These are phyloP conservation scores for Canis aureus DNA, from an alignment of 2,113 vertebrate species.

Conservation along the genomic window DNA sequence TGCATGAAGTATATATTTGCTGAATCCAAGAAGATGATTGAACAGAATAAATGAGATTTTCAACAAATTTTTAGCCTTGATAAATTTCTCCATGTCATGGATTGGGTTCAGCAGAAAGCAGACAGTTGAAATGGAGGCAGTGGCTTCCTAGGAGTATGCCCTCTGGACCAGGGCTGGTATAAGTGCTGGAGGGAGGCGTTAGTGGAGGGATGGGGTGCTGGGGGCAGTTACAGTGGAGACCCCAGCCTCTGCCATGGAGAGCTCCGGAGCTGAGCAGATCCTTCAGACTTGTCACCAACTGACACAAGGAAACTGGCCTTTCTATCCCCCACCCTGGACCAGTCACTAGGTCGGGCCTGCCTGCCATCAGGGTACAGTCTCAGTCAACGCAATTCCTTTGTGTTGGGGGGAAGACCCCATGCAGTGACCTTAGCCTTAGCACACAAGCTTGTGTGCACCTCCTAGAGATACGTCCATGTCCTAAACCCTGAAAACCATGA, in stretches of 20 bases:
- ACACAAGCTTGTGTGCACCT: not conserved
- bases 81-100: not conserved
- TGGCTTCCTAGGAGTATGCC: not conserved
- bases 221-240: not conserved
- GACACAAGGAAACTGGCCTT: not conserved
- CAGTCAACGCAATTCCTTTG: not conserved
- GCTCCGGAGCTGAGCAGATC: not conserved
- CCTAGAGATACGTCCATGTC: not conserved
- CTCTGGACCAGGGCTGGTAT: not conserved
- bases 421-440: too few species aligned
- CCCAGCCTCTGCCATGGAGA: not conserved
- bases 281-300: not conserved
- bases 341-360: too few species aligned
- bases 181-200: not conserved
- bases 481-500: not conserved
- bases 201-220: not conserved
- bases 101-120: too few species aligned
- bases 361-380: not conserved
- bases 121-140: not conserved
- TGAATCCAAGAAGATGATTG: not conserved
- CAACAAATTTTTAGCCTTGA: not conserved
- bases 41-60: not conserved
- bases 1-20: not conserved
- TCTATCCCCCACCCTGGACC: accelerated
- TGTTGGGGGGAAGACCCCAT: too few species aligned